Evolutionary conservation across 2,797 vertebrate genomes (phyloP).

Genomic region (Lates japonicus): DNA sequence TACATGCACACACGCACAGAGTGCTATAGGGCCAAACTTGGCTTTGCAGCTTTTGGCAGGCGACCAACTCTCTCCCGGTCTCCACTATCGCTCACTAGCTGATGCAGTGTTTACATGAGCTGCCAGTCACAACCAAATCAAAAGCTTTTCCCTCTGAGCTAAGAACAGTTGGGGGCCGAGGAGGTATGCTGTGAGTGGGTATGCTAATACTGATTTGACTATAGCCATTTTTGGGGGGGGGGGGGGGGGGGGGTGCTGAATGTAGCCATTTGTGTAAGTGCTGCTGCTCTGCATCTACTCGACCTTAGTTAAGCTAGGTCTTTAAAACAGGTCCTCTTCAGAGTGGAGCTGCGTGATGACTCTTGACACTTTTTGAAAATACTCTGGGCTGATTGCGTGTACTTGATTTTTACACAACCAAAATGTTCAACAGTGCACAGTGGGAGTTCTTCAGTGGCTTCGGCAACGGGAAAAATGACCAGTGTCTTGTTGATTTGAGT

Average conservation of each 20-base stretch:
- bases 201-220: slow-evolving; percentile 67
- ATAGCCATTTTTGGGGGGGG: slow-evolving; percentile 38
- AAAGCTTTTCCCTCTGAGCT: slow-evolving; percentile 77
- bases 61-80: slow-evolving; percentile 78
- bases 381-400: not conserved
- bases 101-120: slow-evolving; percentile 84
- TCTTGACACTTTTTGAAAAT: slow-evolving; percentile 32
- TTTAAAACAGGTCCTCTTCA: slow-evolving; percentile 28
- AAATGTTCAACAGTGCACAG: slow-evolving; percentile 11
- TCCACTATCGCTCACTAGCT: slow-evolving; percentile 78
- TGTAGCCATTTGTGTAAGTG: slow-evolving; percentile 57
- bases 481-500: slow-evolving; percentile 16
- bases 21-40: slow-evolving; percentile 80
- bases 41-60: slow-evolving; percentile 81
- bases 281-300: slow-evolving; percentile 30
- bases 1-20: slow-evolving; percentile 48
- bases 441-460: not conserved
- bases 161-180: slow-evolving; percentile 75
- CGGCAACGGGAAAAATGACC: not conserved
- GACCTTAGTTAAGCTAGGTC: slow-evolving; percentile 2
- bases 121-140: slow-evolving; percentile 84
- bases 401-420: slow-evolving; percentile 8
- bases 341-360: slow-evolving; percentile 9
- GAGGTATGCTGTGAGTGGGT: slow-evolving; percentile 67
- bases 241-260: slow-evolving; percentile 24